Base-by-base conservation (phyloP, 2,888 invertebrate genomes). In the Polylopha cassiicola region DNA sequence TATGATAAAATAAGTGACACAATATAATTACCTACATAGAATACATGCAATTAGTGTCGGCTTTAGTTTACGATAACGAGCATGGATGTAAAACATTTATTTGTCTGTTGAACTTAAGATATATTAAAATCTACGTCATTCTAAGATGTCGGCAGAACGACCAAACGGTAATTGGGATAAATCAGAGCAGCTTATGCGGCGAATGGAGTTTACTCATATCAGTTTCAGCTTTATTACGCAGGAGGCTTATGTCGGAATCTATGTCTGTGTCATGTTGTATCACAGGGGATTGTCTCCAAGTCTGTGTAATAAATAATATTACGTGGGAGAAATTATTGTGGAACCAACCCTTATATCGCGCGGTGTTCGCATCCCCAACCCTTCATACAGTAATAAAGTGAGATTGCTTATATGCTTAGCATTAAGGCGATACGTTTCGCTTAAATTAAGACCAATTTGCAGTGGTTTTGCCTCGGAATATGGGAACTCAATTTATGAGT, bases 401-500 rank as follows among this genome's bases (percentile, higher is more conserved):
- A 78, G 77, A 79, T 78, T 78, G 72, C 73, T 77, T 73, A 76
- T 69, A 75, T 60, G 65, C 69, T 79, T 67, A 77, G 65, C 67
- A 78, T 79, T 76, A 77, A 66, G 64, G 70, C 65, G 71, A 73
- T 77, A 80, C 70, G 65, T 80, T 78, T 74, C 71, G 58, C 70
- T 72, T 73, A 71, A 80, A 81, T 84, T 80, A 80, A 79, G 73
- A 76, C 66, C 77, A 80, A 80, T 81, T 82, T 80, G 77, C 68
- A 65, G 64, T 72, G 77, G 75, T 76, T 79, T 76, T 73, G 68
- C 67, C 57, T 52, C 61, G 61, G 71, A 69, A 73, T 73, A 78
- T 73, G 74, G 62, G 70, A 78, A 76, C 77, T 77, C 70, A 76
- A 80, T 80, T 73, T 73, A 72, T 64, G 65, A 67, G 67, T 63